Evolutionary conservation across 2,113 vertebrate species (phyloP), one percentile per base, ranked within the genome.

Genomic region (Pseudopipra pipra): DNA sequence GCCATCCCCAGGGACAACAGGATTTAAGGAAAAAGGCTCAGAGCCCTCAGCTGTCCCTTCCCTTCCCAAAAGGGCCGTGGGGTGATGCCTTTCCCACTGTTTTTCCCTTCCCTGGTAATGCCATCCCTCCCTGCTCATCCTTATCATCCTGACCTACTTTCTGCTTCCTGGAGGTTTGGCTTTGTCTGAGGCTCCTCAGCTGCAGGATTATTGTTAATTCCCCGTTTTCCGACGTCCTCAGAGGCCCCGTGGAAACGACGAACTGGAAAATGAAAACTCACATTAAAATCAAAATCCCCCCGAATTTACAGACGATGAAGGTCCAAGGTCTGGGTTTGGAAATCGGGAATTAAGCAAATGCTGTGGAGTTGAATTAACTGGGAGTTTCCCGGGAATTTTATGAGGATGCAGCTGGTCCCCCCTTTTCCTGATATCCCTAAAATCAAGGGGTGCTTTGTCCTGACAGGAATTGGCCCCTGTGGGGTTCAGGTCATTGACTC

Each of bases 61-160:
- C 61, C 52, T 11, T 23, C 30, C 8, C 63, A 5, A 8, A 2
- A 5, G 43, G 2, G n/a, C 49, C 14, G 4, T 0, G 33, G 52
- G 33, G 14, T 5, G n/a, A 25, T n/a, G 55, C 33, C 72, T 35
- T 51, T 20, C 62, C 80, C 4, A 1, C 22, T 66, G 39, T 30
- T 23, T 25, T 20, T 12, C 56, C 51, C 28, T 11, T 37, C 72
- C 39, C 0, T 25, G 4, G 55, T 33, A 11, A 15, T 0, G 28
- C 85, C 4, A 20, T 39, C 81, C 72, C 72, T 92, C 73, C 9
- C 27, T 14, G 59, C 81, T 77, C 88, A 66, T 65, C 94, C 87
- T 63, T 28, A 66, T 33, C 83, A 23, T 14, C 83, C 87, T 85
- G 95, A 93, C 95, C 95, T 94, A 93, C 90, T 96, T 96, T 93